Percentiles rank a stretch among this genome's conserved stretches.
These are phyloP conservation scores for Vandiemenella viatica DNA, from an alignment of 2,888 invertebrate genomes.

Conservation along the genomic window DNA sequence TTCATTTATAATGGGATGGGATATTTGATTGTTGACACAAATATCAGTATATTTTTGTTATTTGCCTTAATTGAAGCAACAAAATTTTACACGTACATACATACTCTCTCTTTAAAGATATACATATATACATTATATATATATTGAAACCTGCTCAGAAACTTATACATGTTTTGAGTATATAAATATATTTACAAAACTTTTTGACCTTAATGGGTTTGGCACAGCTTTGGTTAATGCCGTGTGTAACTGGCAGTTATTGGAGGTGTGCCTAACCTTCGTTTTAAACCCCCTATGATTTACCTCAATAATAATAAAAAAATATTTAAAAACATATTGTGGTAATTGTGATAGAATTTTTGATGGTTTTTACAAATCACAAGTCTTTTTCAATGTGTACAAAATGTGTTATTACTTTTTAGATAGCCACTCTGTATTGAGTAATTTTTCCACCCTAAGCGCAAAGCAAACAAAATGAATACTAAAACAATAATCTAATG, in stretches of 20 bases:
- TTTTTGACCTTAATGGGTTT: conserved; percentile 17
- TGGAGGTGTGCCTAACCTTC: conserved; percentile 10
- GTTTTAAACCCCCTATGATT: conserved; percentile 18
- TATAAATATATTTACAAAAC: conserved; percentile 20
- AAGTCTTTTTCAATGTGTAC: conserved; percentile 34
- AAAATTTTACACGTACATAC: conserved; percentile 17
- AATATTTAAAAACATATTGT: conserved; percentile 20
- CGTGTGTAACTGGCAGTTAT: no score
- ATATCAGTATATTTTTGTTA: conserved; percentile 18
- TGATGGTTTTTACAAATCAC: conserved; percentile 51
- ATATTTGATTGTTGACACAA: conserved; percentile 6
- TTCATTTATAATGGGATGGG: conserved; percentile 1
- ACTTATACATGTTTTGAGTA: conserved; percentile 19
- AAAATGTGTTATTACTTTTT: conserved; percentile 20
- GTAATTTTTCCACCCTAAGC: conserved; percentile 7
- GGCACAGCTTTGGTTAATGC: not conserved
- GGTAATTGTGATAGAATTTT: conserved; percentile 48
- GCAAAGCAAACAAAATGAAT: conserved; percentile 25
- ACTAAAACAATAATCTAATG: conserved; percentile 39
- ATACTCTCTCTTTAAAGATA: conserved; percentile 14
- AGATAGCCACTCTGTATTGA: conserved; percentile 29
- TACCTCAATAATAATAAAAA: conserved; percentile 14
- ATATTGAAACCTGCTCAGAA: conserved; percentile 18
- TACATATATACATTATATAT: conserved; percentile 13
- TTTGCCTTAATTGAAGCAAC: conserved; percentile 19